Evolutionary conservation across 2,888 invertebrate species (phyloP), one percentile per base, ranked within the genome.

Genomic region (Neoaliturus tenellus): DNA sequence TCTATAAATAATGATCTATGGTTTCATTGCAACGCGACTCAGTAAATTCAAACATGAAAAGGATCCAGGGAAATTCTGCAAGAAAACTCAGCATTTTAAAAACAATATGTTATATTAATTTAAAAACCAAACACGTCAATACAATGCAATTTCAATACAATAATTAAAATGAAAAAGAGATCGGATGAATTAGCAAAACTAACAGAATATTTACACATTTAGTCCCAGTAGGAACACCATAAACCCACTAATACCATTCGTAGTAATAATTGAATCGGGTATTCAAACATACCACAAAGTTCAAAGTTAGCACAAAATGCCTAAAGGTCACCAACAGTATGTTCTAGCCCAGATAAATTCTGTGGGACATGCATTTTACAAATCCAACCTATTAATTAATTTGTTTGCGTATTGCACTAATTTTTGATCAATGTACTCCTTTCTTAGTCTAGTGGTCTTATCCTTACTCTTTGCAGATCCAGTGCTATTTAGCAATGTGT

Each of bases 261-360:
- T 55, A 69, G 55, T 55, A 55, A 55, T 55, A 55, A 55, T 55
- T 55, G 55, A 55, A 55, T 55, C n/a, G 75, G 25, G 39, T 75
- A 75, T 41, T 75, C 44, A 75, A 44, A 75, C 75, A 75, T 75
- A 75, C 75, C 55, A 55, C 55, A 55, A 55, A 55, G 55, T 55
- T 55, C 55, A 55, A 75, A 75, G 44, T 75, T 75, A 75, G 17
- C 44, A 41, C 44, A 75, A 75, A 75, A 75, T 25, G 75, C 44
- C 44, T 75, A 67, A 67, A 67, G n/a, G 67, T 67, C 55, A 55
- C 55, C 55, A 67, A 33, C 67, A 67, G 35, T 67, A 67, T 67
- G 67, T 67, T 67, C 67, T 67, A 67, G 67, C 67, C 67, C 67
- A 67, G 67, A 67, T 67, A 67, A 67, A 67, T 67, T 67, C 31